Conservation (phyloP, 2,888 invertebrate species). For the Volucella inanis region DNA sequence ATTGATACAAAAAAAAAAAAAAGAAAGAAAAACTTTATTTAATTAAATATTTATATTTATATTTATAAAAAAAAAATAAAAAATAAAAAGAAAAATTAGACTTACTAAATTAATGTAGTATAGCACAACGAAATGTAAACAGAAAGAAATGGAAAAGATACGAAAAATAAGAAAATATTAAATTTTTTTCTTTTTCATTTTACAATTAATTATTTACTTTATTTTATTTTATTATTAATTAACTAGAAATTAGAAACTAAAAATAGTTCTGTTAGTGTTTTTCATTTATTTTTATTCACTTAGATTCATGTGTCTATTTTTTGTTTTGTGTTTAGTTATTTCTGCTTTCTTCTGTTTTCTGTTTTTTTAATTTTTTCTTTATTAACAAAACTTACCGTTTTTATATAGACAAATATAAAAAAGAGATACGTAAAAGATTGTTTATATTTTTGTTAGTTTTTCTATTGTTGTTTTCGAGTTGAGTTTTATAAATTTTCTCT, state of each 20-base stretch:
- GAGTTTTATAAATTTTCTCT: constrained; percentile 56
- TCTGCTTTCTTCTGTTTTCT: constrained; percentile 49
- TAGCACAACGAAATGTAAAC: constrained; percentile 64
- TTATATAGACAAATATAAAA: constrained; percentile 76
- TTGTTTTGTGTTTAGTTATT: constrained; percentile 53
- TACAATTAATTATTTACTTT: constrained; percentile 51
- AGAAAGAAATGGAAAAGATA: neutral
- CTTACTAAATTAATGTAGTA: constrained; percentile 62
- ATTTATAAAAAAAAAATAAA: too few relatives aligned
- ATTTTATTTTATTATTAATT: constrained; percentile 55
- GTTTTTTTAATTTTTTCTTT: constrained; percentile 58
- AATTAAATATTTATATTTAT: too few relatives aligned
- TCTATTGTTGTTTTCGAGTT: constrained; percentile 46
- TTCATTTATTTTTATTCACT: constrained; percentile 58
- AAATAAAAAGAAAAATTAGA: neutral
- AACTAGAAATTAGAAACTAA: constrained; percentile 68
- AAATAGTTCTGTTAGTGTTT: constrained; percentile 73
- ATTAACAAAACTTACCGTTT: constrained; percentile 76
- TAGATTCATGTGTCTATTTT: constrained; percentile 67
- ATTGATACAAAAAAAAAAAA: too few relatives aligned
- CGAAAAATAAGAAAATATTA: constrained; percentile 51
- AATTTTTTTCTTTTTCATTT: constrained; percentile 39
- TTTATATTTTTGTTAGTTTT: constrained; percentile 46
- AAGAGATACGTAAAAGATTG: constrained; percentile 69
- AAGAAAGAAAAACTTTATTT: too few relatives aligned